Evolutionary conservation across 2,888 invertebrate species (phyloP).

Genomic region (Eupithecia pulchellata): DNA sequence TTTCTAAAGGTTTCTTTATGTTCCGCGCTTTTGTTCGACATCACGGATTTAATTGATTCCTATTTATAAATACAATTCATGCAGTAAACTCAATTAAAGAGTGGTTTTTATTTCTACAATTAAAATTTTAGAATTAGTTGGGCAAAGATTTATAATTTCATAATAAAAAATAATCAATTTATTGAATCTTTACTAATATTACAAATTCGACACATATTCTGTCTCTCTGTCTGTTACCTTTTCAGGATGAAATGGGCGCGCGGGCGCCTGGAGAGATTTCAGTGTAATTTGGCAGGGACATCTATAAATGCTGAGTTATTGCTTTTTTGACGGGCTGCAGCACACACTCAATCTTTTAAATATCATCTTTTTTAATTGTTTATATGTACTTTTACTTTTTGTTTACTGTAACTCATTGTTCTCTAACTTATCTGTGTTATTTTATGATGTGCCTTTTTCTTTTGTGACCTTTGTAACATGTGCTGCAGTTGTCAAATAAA

Average conservation of each 20-base stretch:
- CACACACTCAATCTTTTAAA: no score
- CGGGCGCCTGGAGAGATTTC: not conserved
- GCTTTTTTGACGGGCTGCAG: no score
- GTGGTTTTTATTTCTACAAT: not conserved
- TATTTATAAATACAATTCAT: constrained; percentile 19
- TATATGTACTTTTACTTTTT: no score
- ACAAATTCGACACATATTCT: not conserved
- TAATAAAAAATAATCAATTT: not conserved
- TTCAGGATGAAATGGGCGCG: not conserved
- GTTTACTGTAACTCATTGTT: no score
- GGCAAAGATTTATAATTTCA: not conserved
- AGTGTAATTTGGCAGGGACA: not conserved
- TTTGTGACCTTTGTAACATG: no score
- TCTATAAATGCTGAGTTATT: no score
- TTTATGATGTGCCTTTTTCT: no score
- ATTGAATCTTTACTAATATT: not conserved
- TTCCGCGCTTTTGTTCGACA: constrained; percentile 30
- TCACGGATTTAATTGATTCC: constrained; percentile 29
- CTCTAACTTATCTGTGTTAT: no score
- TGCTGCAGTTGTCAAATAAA: no score
- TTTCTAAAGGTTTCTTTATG: constrained; percentile 41
- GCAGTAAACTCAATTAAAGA: not conserved
- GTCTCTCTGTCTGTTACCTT: not conserved
- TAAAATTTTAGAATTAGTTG: not conserved
- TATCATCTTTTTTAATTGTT: no score